phyloP scores from a whole-genome alignment of 2,888 invertebrate species.

The Zonitis immaculata region DNA sequence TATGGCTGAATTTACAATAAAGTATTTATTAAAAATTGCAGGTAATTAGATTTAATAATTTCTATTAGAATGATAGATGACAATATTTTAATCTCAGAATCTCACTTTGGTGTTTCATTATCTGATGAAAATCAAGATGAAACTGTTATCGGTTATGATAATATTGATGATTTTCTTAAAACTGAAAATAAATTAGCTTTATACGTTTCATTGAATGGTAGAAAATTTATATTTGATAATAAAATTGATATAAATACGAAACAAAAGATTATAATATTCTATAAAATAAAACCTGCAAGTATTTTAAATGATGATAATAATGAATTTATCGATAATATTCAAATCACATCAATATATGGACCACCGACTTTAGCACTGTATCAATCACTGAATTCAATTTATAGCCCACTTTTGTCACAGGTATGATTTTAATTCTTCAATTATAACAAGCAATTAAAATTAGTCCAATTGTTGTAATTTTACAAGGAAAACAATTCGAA shows the following conservation, averaged over 20 bases:
- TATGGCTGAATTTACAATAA: conserved; percentile 32
- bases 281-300: conserved; percentile 55
- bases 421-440: conserved; percentile 24
- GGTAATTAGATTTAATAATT: conserved; percentile 25
- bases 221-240: conserved; percentile 34
- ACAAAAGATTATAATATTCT: conserved; percentile 52
- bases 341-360: conserved; percentile 57
- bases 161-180: conserved; percentile 50
- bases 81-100: conserved; percentile 24
- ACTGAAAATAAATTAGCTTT: conserved; percentile 49
- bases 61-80: conserved; percentile 1
- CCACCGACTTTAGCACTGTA: conserved; percentile 58
- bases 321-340: conserved; percentile 55
- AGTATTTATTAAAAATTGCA: conserved; percentile 34
- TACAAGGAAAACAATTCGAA: conserved; percentile 31
- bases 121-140: conserved; percentile 34
- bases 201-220: conserved; percentile 45
- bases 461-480: background rate
- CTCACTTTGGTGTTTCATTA: conserved; percentile 35
- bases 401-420: conserved; percentile 47
- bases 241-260: conserved; percentile 17
- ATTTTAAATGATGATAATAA: conserved; percentile 55
- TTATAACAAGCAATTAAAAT: background rate
- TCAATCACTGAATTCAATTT: conserved; percentile 58
- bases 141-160: conserved; percentile 39